Evolutionary conservation across 1,140 invertebrate genomes (phyloP), one percentile per base, ranked within the genome.

Genomic region (Subanguina moxae): DNA sequence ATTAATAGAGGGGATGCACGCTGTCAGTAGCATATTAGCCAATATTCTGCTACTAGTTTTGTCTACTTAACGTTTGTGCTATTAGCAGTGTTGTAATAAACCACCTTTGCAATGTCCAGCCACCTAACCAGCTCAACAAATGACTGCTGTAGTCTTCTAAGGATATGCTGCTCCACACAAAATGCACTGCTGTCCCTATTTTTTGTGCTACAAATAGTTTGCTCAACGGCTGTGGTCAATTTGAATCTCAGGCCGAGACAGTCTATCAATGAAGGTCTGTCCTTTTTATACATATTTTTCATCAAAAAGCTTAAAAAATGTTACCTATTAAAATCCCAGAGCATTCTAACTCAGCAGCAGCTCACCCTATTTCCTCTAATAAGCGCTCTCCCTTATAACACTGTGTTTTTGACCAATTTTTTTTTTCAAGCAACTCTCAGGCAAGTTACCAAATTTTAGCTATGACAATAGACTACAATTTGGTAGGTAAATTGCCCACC

Each of bases 201-300:
- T 11, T n/a, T 45, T 11, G n/a, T 52, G 48, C n/a, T 52, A 15
- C 48, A 52, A 52, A 52, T 52, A 25, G 48, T 15, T 8, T 21
- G 48, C 48, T 21, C 48, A 25, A 25, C 3, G 48, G 43, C 66
- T 19, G 42, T 70, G 23, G 70, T 74, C 32, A 73, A 72, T 30
- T 23, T 72, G 21, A 72, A 72, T 19, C 70, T 68, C 5, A 72
- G 30, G 52, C 71, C 70, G 27, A 62, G 48, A 27, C 68, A 72
- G 52, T 30, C 73, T 30, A 62, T 67, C 7, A 72, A 71, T 62
- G 70, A 72, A 57, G 58, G 70, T 72, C 13, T 8, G 68, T 63
- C 56, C 56, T 23, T 21, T 17, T 15, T 27, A 52, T 21, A 52
- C 0, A 27, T 25, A 25, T 13, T 21, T 65, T 65, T 43, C 17